Evolutionary conservation across 2,888 invertebrate species (phyloP).

Genomic region (Coelinius sp.): DNA sequence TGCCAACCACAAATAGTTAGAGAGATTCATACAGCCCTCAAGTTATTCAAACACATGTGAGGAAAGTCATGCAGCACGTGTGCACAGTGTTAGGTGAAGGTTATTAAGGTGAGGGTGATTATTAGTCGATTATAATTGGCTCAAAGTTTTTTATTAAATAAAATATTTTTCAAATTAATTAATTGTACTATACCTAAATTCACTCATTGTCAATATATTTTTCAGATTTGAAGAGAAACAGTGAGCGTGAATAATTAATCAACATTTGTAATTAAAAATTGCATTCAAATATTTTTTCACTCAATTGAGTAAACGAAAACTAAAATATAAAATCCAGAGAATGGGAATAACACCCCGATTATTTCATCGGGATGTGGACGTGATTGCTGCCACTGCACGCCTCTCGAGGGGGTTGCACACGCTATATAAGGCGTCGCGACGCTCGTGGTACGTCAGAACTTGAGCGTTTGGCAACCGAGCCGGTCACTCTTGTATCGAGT

Average conservation of each 20-base stretch:
- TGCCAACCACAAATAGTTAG: not conserved
- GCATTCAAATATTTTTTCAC: not conserved
- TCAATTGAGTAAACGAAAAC: not conserved
- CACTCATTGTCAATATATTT: too few relatives aligned
- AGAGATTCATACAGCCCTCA: not conserved
- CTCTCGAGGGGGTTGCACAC: slow-evolving; percentile 40
- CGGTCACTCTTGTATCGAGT: slow-evolving; percentile 31
- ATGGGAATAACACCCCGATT: not conserved
- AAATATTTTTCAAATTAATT: too few relatives aligned
- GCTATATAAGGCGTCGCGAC: slow-evolving; percentile 51
- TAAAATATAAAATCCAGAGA: not conserved
- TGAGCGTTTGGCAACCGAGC: slow-evolving; percentile 42
- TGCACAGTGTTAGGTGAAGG: not conserved
- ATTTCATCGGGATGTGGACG: not conserved
- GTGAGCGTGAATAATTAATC: not conserved
- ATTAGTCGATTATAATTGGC: not conserved
- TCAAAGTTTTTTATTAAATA: not conserved
- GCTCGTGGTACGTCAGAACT: slow-evolving; percentile 48
- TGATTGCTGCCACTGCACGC: slow-evolving; percentile 7
- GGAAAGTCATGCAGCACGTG: not conserved
- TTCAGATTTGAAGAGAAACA: too few relatives aligned
- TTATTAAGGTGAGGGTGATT: not conserved
- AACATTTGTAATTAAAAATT: not conserved
- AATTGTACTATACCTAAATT: too few relatives aligned
- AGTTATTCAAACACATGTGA: not conserved